Evolutionary conservation across 1,140 invertebrate species (phyloP).

Genomic region (Bombus huntii): DNA sequence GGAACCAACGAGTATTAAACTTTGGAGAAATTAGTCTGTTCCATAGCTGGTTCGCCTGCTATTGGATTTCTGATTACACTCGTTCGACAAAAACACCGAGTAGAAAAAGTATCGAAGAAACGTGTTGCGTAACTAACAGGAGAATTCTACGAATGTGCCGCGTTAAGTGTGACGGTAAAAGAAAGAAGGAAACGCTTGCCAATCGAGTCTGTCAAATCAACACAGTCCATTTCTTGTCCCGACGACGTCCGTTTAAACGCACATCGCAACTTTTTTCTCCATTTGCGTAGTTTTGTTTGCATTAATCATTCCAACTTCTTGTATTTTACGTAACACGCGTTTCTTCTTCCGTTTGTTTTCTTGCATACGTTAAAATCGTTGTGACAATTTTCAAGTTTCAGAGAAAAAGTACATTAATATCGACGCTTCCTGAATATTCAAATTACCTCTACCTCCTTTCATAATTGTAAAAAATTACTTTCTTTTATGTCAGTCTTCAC

Average conservation of each 20-base stretch:
- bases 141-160: neutral
- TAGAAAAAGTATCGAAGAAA: constrained; percentile 2
- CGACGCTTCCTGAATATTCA: neutral
- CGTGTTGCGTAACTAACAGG: constrained; percentile 22
- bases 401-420: neutral
- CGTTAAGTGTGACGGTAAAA: neutral
- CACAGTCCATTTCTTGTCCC: neutral
- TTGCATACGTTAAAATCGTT: neutral
- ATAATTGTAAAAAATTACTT: neutral
- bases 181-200: neutral
- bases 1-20: too few species aligned
- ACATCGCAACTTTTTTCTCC: neutral
- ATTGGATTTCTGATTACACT: neutral
- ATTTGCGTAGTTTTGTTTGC: constrained; percentile 5
- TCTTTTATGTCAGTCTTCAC: neutral
- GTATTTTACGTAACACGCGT: neutral
- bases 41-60: neutral
- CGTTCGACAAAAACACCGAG: neutral
- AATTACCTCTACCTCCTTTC: neutral
- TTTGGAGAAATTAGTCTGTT: neutral
- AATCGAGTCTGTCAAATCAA: neutral
- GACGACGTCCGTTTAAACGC: neutral
- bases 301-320: neutral
- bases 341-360: neutral
- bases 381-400: neutral